phyloP scores from a whole-genome alignment of 1,140 invertebrate species.

The Leptopilina clavipes region DNA sequence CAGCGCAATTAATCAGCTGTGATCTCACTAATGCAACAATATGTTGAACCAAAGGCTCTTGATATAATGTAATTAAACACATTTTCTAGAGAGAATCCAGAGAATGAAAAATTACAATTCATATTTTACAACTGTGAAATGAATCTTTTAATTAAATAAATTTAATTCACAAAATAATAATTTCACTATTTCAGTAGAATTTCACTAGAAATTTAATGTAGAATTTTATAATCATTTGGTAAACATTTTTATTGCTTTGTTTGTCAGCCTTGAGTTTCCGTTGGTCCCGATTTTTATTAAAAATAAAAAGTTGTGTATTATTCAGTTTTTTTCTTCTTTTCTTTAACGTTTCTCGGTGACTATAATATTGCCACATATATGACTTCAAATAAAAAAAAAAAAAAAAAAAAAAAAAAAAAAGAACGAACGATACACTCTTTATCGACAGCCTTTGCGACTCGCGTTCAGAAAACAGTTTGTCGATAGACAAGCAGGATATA shows the following conservation, averaged over 20 bases:
- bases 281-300: no score
- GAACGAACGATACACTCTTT: background rate
- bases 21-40: constrained; percentile 12
- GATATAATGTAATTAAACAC: constrained; percentile 3
- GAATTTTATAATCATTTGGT: no score
- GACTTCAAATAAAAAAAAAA: background rate
- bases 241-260: no score
- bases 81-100: background rate
- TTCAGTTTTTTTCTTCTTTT: no score
- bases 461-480: constrained; percentile 37
- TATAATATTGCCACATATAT: background rate
- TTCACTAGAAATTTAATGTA: no score
- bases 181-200: no score
- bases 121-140: background rate
- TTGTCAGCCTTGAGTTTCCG: no score
- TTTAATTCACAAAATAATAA: no score
- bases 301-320: no score
- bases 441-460: background rate
- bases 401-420: background rate
- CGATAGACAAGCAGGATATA: constrained; percentile 37
- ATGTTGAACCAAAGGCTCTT: constrained; percentile 8
- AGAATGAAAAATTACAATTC: background rate
- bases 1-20: constrained; percentile 21
- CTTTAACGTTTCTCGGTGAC: no score
- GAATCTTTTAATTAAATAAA: no score